Evolutionary conservation across 1,140 invertebrate species (phyloP).

Genomic region (Cherax destructor): DNA sequence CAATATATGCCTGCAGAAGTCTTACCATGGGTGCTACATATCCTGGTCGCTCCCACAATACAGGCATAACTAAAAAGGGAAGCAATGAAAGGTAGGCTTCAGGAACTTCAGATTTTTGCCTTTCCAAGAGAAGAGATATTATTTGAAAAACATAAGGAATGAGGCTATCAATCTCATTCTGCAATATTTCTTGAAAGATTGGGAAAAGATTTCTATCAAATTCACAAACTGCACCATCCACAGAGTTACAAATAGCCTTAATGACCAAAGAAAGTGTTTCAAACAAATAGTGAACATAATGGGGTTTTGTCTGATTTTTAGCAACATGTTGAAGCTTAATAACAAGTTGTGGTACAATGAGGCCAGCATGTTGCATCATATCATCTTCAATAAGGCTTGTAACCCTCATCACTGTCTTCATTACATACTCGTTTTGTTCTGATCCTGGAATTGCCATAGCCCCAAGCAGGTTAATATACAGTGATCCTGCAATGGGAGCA

Average conservation of each 20-base stretch:
- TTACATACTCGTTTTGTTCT: slow-evolving; percentile 96
- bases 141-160: slow-evolving; percentile 82
- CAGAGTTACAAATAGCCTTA: slow-evolving; percentile 89
- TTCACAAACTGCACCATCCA: slow-evolving; percentile 85
- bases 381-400: slow-evolving; percentile 88
- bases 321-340: slow-evolving; percentile 89
- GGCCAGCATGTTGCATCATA: slow-evolving; percentile 87
- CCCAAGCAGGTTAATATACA: slow-evolving; percentile 86
- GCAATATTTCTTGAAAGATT: slow-evolving; percentile 93
- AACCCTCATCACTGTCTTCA: slow-evolving; percentile 96
- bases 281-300: slow-evolving; percentile 98
- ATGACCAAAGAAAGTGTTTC: slow-evolving; percentile 93
- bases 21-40: slow-evolving; percentile 94
- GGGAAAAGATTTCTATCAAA: slow-evolving; percentile 95
- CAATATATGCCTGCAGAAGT: slow-evolving; percentile 90
- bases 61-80: slow-evolving; percentile 89
- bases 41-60: slow-evolving; percentile 93
- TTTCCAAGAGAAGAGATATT: slow-evolving; percentile 91
- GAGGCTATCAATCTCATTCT: slow-evolving; percentile 89
- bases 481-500: slow-evolving; percentile 79
- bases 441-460: slow-evolving; percentile 84
- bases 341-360: slow-evolving; percentile 89
- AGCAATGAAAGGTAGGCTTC: slow-evolving; percentile 93
- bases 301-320: slow-evolving; percentile 96
- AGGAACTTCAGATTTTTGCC: slow-evolving; percentile 81